Percentiles rank a stretch among this genome's conserved stretches.
These are phyloP conservation scores for Meloidogyne chitwoodi DNA, from an alignment of 1,140 invertebrate species.

Conservation along the genomic window DNA sequence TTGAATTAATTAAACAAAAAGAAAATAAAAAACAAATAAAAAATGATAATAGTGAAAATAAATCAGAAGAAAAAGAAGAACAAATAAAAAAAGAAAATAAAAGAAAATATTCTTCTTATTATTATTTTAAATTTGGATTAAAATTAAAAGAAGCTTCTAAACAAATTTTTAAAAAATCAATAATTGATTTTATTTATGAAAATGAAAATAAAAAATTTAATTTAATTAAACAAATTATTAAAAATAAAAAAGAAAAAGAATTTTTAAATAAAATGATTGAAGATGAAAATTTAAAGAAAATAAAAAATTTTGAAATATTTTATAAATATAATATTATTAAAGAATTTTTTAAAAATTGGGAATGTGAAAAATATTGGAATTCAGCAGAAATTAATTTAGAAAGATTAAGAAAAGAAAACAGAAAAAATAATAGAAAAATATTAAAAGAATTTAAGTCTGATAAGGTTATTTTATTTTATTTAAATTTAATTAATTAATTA, in stretches of 20 bases:
- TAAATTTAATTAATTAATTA: no score
- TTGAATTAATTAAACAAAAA: neutral
- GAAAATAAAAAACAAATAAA: neutral
- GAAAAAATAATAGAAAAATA: neutral
- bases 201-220: neutral
- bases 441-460: neutral
- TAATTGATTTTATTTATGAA: neutral
- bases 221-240: neutral
- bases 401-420: neutral
- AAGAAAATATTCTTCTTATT: neutral
- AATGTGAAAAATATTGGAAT: neutral
- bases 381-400: neutral
- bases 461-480: neutral
- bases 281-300: neutral
- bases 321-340: neutral
- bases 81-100: neutral
- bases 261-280: neutral
- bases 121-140: neutral
- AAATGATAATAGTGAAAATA: no score
- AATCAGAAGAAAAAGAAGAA: neutral
- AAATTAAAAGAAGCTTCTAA: neutral
- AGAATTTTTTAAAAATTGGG: neutral
- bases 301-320: neutral
- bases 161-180: neutral
- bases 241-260: neutral